Percentiles rank a stretch among this genome's conserved stretches.
These are phyloP conservation scores for Lysandra coridon DNA, from an alignment of 2,888 invertebrate species.

Conservation along the genomic window DNA sequence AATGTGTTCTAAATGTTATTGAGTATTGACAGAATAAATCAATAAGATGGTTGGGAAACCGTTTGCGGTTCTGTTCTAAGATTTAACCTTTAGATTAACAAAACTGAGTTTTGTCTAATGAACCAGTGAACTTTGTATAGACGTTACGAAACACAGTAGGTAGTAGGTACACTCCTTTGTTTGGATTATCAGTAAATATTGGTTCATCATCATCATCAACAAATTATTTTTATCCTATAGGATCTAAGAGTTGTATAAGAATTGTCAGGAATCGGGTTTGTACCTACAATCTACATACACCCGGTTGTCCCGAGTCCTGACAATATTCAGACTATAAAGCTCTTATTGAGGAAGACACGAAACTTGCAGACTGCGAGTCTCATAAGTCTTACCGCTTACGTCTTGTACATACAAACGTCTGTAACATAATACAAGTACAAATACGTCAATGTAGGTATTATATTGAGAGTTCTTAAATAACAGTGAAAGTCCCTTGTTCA, in stretches of 20 bases:
- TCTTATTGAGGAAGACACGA: not conserved
- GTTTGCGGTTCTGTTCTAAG: conserved; percentile 35
- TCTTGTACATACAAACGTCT: not conserved
- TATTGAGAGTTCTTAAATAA: conserved; percentile 34
- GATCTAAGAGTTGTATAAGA: no score
- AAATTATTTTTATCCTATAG: not conserved
- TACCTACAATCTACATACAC: no score
- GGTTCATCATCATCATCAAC: not conserved
- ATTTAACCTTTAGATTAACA: conserved; percentile 70
- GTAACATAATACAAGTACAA: conserved; percentile 25
- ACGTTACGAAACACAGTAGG: conserved; percentile 57
- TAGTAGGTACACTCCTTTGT: conserved; percentile 48
- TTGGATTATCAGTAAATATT: conserved; percentile 37
- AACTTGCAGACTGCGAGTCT: not conserved
- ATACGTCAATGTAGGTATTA: conserved; percentile 10
- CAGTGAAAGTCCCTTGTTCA: conserved; percentile 39
- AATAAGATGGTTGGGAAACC: not conserved
- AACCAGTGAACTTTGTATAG: conserved; percentile 72
- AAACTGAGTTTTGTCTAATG: conserved; percentile 60
- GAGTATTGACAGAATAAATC: not conserved
- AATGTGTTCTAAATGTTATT: not conserved
- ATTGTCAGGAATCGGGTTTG: no score
- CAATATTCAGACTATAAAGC: no score
- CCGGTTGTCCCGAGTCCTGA: no score
- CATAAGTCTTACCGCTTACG: not conserved